Evolutionary conservation across 2,888 invertebrate species (phyloP).

Genomic region (Oscheius onirici): DNA sequence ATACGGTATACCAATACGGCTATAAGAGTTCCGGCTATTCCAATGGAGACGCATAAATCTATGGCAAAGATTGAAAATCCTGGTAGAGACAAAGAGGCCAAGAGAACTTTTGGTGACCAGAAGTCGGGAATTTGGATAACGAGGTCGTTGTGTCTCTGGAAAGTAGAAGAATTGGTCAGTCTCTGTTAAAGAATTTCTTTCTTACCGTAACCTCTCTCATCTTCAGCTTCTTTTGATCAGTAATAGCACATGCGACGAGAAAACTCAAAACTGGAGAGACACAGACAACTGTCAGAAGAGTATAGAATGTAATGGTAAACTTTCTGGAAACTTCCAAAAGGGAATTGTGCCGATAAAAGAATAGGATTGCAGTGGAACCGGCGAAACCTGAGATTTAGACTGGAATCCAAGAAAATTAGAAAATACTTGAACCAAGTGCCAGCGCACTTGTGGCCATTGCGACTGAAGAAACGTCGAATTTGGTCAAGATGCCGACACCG

Average conservation of each 20-base stretch:
- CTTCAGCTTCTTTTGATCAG: not conserved
- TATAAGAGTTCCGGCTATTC: not conserved
- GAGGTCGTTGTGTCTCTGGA: not conserved
- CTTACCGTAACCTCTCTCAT: not conserved
- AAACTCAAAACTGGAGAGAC: not conserved
- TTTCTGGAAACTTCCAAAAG: not conserved
- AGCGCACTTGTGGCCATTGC: not conserved
- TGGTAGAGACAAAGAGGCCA: not conserved
- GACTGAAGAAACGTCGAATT: not conserved
- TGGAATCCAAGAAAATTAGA: not conserved
- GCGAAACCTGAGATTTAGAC: not conserved
- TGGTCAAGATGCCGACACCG: not conserved
- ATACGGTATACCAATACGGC: not conserved
- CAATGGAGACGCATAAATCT: not conserved
- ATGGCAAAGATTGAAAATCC: not conserved
- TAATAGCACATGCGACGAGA: not conserved
- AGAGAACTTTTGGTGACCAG: not conserved
- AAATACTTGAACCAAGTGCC: not conserved
- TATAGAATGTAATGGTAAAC: not conserved
- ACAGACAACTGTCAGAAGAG: not conserved
- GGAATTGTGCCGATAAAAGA: not conserved
- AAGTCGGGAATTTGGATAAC: not conserved
- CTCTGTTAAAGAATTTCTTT: too few relatives aligned
- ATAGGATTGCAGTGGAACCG: not conserved
- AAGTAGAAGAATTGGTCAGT: too few relatives aligned